These are phyloP conservation scores for Drosophila arawakana DNA, from an alignment of 1,140 invertebrate genomes.

Conservation along the genomic window DNA sequence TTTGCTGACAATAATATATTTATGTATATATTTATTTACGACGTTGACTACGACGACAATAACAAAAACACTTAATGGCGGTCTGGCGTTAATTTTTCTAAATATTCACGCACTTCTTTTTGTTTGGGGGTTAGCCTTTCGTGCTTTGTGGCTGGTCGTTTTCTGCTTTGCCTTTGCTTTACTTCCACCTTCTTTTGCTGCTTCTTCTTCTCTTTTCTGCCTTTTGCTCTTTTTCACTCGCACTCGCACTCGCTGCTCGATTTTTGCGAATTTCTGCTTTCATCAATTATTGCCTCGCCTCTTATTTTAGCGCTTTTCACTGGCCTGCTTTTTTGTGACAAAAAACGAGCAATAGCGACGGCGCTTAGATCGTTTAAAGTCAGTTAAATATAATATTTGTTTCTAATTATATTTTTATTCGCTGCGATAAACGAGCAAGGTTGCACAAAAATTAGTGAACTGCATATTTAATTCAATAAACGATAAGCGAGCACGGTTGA, in stretches of 20 bases:
- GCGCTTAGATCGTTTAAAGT: slow-evolving; percentile 43
- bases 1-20: slow-evolving; percentile 39
- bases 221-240: slow-evolving; percentile 54
- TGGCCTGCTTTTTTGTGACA: slow-evolving; percentile 26
- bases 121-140: slow-evolving; percentile 54
- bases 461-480: slow-evolving; percentile 49
- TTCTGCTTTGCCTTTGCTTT: slow-evolving; percentile 48
- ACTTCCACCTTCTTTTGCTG: slow-evolving; percentile 24
- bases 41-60: slow-evolving; percentile 39
- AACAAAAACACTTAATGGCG: slow-evolving; percentile 57
- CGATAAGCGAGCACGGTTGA: background rate
- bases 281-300: slow-evolving; percentile 45
- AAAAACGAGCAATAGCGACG: slow-evolving; percentile 40
- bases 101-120: slow-evolving; percentile 63
- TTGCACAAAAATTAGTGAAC: slow-evolving; percentile 55
- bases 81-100: slow-evolving; percentile 60
- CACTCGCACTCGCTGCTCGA: slow-evolving; percentile 51
- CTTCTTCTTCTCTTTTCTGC: slow-evolving; percentile 42
- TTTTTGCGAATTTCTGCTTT: slow-evolving; percentile 54
- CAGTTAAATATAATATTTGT: slow-evolving; percentile 46
- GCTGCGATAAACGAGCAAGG: slow-evolving; percentile 55
- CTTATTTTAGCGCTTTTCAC: slow-evolving; percentile 26
- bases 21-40: too few relatives aligned
- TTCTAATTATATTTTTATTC: slow-evolving; percentile 55
- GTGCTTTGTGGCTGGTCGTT: slow-evolving; percentile 59